These are phyloP conservation scores for Bombyx mori DNA, from an alignment of 1,140 invertebrate species.

Conservation along the genomic window DNA sequence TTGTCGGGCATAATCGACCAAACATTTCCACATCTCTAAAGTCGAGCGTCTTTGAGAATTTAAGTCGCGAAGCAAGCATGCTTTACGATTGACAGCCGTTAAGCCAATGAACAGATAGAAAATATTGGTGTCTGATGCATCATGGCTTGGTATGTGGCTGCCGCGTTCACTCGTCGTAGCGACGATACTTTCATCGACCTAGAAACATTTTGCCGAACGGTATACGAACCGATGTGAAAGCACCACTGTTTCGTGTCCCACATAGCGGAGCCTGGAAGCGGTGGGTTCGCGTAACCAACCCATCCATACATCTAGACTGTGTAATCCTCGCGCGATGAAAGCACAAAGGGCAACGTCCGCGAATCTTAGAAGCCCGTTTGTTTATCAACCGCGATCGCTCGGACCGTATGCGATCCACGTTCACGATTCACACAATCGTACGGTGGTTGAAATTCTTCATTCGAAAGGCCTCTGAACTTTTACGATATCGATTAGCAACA, in stretches of 20 bases:
- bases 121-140: too few species aligned
- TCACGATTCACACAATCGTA: slow-evolving; percentile 59
- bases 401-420: slow-evolving; percentile 59
- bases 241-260: slow-evolving; percentile 45
- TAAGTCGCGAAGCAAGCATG: too few species aligned
- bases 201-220: slow-evolving; percentile 39
- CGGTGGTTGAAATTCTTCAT: slow-evolving; percentile 49
- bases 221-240: slow-evolving; percentile 42
- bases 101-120: too few species aligned
- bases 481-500: slow-evolving; percentile 19
- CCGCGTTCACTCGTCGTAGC: background rate
- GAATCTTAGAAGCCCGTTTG: slow-evolving; percentile 37
- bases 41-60: too few species aligned
- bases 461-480: slow-evolving; percentile 42
- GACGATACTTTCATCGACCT: slow-evolving; percentile 38
- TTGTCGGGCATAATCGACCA: too few species aligned
- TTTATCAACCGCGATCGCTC: slow-evolving; percentile 41
- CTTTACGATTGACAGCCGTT: too few species aligned
- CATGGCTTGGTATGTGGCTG: too few species aligned
- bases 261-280: slow-evolving; percentile 16
- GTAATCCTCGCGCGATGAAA: background rate
- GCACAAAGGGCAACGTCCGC: slow-evolving; percentile 39
- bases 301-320: too few species aligned
- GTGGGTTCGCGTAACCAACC: background rate
- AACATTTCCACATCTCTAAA: too few species aligned